Evolutionary conservation across 2,113 vertebrate species (phyloP).

Genomic region (Neolamprologus longior): DNA sequence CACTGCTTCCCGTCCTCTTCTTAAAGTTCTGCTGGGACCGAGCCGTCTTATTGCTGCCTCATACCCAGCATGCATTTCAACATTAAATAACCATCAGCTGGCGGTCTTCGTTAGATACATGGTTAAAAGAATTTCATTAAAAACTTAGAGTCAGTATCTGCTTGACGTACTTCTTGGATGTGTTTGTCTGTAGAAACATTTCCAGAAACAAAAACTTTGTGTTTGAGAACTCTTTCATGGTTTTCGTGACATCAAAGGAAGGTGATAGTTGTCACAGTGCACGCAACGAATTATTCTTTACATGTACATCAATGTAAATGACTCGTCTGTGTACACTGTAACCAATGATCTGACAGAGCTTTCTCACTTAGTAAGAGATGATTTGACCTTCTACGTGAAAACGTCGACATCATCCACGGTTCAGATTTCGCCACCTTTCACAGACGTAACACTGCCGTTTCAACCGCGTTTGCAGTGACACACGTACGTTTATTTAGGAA

Average conservation of each 20-base stretch:
- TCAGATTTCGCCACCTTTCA: background rate
- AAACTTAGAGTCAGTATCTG: accelerated
- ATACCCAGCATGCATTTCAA: background rate
- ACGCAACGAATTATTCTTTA: background rate
- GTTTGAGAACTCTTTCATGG: background rate
- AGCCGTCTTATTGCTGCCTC: accelerated
- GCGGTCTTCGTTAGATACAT: accelerated
- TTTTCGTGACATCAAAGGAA: accelerated
- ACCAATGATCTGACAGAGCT: background rate
- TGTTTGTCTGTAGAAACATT: background rate
- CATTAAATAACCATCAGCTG: background rate
- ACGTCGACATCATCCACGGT: background rate
- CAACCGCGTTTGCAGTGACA: background rate
- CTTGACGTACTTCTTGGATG: accelerated
- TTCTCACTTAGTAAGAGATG: background rate
- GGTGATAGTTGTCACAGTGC: background rate
- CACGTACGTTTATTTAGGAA: accelerated
- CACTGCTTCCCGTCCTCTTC: background rate
- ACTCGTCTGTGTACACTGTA: background rate
- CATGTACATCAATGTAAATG: background rate
- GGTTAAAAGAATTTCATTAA: accelerated
- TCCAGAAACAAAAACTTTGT: background rate
- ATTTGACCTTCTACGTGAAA: background rate
- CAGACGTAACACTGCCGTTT: accelerated
- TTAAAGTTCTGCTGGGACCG: background rate